phyloP scores from a whole-genome alignment of 2,113 vertebrate species.

The Lontra canadensis region DNA sequence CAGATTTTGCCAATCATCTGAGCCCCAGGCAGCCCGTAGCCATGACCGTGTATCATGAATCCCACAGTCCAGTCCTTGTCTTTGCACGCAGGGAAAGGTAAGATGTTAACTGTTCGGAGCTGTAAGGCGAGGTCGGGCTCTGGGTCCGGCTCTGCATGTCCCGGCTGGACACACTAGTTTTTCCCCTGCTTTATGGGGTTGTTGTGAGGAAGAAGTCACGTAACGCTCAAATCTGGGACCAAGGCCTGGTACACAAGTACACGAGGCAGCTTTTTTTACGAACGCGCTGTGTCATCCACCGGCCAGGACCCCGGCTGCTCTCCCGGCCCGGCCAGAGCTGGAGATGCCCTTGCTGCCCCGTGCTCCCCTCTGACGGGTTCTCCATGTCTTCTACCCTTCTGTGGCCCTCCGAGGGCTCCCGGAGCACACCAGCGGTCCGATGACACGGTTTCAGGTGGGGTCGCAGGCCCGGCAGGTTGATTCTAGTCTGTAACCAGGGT shows the following conservation, averaged over 20 bases:
- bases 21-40: not conserved
- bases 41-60: not conserved
- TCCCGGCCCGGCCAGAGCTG: not conserved
- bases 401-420: not conserved
- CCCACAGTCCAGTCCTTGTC: not conserved
- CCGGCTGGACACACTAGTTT: too few species aligned
- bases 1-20: not conserved
- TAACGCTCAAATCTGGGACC: not conserved
- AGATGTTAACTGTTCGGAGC: too few species aligned
- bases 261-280: not conserved
- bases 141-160: fast-evolving
- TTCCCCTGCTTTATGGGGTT: not conserved
- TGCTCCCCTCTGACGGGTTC: not conserved
- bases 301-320: not conserved
- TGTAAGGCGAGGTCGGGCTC: not conserved
- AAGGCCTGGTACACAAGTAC: not conserved
- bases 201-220: not conserved
- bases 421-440: fast-evolving
- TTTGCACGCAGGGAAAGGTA: not conserved
- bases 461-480: fast-evolving
- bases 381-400: not conserved
- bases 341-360: not conserved
- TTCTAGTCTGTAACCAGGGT: not conserved
- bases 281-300: not conserved
- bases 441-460: not conserved